Base-by-base conservation (phyloP, 2,113 vertebrate species). In the Oryzias woworae region DNA sequence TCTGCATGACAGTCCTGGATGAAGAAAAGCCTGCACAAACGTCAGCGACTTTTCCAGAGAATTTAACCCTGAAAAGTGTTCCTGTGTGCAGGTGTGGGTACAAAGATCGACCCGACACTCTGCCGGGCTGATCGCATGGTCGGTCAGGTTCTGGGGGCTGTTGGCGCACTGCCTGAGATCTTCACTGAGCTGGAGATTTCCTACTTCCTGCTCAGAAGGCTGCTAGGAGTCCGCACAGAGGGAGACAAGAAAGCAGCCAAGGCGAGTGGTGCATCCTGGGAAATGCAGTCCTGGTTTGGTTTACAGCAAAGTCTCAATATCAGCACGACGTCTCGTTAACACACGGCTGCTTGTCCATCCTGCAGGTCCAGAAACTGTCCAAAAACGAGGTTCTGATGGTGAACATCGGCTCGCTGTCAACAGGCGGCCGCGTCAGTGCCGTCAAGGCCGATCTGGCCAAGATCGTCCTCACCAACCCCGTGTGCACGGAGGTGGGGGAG, bases 371-470 rank as follows among this genome's bases (percentile, higher is more conserved):
- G 93, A 99, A 99, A 75, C 81, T 98, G 66, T 98, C 96, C 0
- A 98, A 98, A 92, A 98, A 98, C 73, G 97, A 99, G 91, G 97
- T 99, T 63, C 85, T 99, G 84, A 99, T 99, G 97, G 97, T 99
- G 53, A 99, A 99, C 88, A 99, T 98, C 83, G 97, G 97, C 75
- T 98, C 96, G 0, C 66, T 99, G 76, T 99, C 96, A 0, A 98
- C 97, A 2, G 97, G 97, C 53, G 97, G 97, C 42, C 94, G 97
- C 47, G 97, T 98, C 76, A 98, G 95, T 72, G 97, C 97, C 26
- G 97, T 99, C 53, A 99, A 98, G 79, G 97, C 97, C 4, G 97
- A 99, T 89, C 86, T 98, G 90, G 97, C 95, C 57, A 98, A 99
- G 91, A 99, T 99, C 10, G 95, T 98, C 69, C 90, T 99, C 16